Base-by-base conservation (phyloP, 2,113 vertebrate genomes). In the Calyptomena viridis region DNA sequence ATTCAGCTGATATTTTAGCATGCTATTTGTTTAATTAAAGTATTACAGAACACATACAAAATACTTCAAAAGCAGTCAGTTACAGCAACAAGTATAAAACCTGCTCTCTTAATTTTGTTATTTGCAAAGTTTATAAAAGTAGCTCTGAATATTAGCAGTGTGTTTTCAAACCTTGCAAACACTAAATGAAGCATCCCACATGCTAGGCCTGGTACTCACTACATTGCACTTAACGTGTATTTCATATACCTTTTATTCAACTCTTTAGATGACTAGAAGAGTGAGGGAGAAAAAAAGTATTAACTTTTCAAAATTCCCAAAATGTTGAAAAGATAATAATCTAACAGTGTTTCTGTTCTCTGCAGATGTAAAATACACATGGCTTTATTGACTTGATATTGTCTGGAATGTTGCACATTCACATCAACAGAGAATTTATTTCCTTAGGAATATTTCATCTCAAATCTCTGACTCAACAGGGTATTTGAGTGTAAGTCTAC, bases 221-320 rank as follows among this genome's bases (percentile, higher is more conserved):
- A 81, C 89, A 30, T 35, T 75, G 56, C 64, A 77, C 67, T 80
- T 59, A 95, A 67, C 22, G 25, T 84, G 42, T 40, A 76, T 66
- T 95, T 82, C 73, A 87, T 94, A 91, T 98, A 98, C 98, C 98
- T 98, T 97, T 98, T 97, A 97, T 98, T 98, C 95, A 98, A 95
- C 94, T 98, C 98, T 93, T 98, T 98, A 88, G 98, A 98, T 14
- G 97, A 97, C 98, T 98, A 93, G 74, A 91, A 20, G 64, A 96
- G 44, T 46, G 44, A 18, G 55, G 64, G 52, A 77, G 92, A 69
- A 87, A 94, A 97, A 30, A 80, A 14, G 18, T 84, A 83, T 98
- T 97, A 98, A 92, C 49, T 62, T 95, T 76, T 87, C 53, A 82
- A 90, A 84, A 58, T 13, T 9, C 12, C 50, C 23, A 37, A 52